Conservation (phyloP, 1,140 invertebrate species). For the Potamilus streckersoni region DNA sequence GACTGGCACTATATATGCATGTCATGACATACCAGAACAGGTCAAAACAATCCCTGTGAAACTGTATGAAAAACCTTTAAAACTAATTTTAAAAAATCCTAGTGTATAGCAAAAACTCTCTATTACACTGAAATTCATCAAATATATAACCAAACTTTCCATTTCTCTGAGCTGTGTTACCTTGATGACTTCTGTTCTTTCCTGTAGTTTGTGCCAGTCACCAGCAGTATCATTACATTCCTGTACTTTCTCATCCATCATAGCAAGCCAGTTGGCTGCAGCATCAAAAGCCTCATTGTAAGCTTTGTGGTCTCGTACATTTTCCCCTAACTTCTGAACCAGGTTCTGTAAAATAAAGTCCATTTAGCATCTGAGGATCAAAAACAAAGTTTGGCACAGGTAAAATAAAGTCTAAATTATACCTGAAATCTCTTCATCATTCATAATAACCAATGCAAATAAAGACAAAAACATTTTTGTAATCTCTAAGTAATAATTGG, state of each 20-base stretch:
- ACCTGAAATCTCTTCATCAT: too few relatives aligned
- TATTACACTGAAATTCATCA: too few relatives aligned
- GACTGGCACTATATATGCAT: too few relatives aligned
- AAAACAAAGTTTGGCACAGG: not conserved
- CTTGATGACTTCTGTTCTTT: conserved; percentile 60
- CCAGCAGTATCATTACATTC: conserved; percentile 59
- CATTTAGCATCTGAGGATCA: not conserved
- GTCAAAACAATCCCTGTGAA: too few relatives aligned
- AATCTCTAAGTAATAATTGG: too few relatives aligned
- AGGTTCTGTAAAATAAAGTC: conserved; percentile 42
- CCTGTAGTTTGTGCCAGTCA: conserved; percentile 59
- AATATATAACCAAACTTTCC: too few relatives aligned
- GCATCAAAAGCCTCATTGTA: conserved; percentile 58
- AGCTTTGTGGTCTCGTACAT: conserved; percentile 57
- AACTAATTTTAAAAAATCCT: too few relatives aligned
- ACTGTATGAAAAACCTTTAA: too few relatives aligned
- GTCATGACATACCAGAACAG: too few relatives aligned
- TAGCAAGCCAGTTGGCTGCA: conserved; percentile 55
- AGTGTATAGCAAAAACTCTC: too few relatives aligned
- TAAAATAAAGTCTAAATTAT: not conserved
- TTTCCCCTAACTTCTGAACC: conserved; percentile 77
- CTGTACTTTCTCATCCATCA: conserved; percentile 52
- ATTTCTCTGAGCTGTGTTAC: conserved; percentile 24
- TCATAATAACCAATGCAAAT: too few relatives aligned
- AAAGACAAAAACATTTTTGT: too few relatives aligned